phyloP scores from a whole-genome alignment of 92 coral and sea anemone genomes.

The Meandrina meandrites region DNA sequence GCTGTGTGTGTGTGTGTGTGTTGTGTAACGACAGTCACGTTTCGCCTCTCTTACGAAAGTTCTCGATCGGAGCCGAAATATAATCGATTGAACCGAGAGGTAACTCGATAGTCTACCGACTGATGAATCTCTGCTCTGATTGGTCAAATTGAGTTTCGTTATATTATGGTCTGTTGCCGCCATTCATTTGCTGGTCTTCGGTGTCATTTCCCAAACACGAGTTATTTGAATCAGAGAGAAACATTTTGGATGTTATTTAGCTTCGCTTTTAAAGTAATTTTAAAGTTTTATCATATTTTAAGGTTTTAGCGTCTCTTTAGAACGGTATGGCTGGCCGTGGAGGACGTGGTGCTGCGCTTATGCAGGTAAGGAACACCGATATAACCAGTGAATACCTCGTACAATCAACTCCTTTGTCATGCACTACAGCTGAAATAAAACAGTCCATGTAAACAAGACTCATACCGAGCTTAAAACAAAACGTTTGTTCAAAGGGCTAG shows the following conservation, averaged over 20 bases:
- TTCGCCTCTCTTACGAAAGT: not conserved
- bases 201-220: not conserved
- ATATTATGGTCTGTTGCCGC: constrained; percentile 79
- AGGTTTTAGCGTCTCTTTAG: constrained; percentile 21
- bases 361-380: constrained; percentile 66
- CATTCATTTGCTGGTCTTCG: constrained; percentile 8
- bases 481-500: not conserved
- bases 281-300: constrained; percentile 34
- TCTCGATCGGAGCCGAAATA: constrained; percentile 1
- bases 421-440: not conserved
- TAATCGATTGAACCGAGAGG: not conserved
- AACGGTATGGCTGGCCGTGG: constrained; percentile 91
- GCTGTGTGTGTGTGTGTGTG: too few species aligned
- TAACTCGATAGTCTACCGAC: not conserved
- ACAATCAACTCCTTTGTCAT: constrained; percentile 9
- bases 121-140: constrained; percentile 20
- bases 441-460: not conserved
- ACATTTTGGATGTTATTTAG: not conserved
- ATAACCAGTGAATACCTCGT: not conserved
- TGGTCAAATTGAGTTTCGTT: constrained; percentile 17
- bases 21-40: not conserved
- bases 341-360: constrained; percentile 94
- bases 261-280: constrained; percentile 19
- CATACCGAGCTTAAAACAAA: not conserved
- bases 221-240: not conserved